Conservation (phyloP, 2,888 invertebrate genomes). For the Camptogramma bilineatum region DNA sequence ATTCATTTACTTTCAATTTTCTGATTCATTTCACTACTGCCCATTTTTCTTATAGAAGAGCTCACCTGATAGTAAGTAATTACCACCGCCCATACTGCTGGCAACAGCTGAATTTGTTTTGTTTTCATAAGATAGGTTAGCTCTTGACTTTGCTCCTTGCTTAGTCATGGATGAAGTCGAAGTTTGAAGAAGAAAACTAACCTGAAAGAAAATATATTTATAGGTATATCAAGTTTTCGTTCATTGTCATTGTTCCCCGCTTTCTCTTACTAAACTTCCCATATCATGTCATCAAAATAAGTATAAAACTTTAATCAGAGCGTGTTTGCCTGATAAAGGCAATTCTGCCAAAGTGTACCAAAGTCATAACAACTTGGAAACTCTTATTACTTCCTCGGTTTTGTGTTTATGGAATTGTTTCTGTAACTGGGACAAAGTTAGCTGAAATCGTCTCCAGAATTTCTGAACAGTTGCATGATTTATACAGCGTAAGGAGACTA, state of each 20-base stretch:
- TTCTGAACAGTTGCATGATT: neutral
- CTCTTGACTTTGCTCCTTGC: no score
- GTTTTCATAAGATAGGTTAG: no score
- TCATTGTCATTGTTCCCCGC: neutral
- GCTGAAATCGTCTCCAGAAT: conserved; percentile 4
- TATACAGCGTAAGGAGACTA: neutral
- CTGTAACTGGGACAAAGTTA: conserved; percentile 24
- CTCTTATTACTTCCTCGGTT: conserved; percentile 22
- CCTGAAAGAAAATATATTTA: no score
- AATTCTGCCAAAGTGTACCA: conserved; percentile 3
- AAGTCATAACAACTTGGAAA: conserved; percentile 26
- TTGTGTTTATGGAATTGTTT: conserved; percentile 26
- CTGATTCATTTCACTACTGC: no score
- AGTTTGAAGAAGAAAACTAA: neutral
- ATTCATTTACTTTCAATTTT: no score
- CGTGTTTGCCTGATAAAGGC: conserved; percentile 13
- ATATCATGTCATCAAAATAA: conserved; percentile 4
- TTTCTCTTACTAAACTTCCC: neutral
- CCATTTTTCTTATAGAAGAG: no score
- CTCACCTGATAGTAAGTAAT: no score
- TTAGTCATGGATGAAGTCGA: no score
- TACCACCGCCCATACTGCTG: no score
- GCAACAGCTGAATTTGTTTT: no score
- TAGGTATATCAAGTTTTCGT: neutral
- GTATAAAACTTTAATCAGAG: conserved; percentile 16